phyloP scores from a whole-genome alignment of 2,113 vertebrate genomes.

The Emydocephalus ijimae region DNA sequence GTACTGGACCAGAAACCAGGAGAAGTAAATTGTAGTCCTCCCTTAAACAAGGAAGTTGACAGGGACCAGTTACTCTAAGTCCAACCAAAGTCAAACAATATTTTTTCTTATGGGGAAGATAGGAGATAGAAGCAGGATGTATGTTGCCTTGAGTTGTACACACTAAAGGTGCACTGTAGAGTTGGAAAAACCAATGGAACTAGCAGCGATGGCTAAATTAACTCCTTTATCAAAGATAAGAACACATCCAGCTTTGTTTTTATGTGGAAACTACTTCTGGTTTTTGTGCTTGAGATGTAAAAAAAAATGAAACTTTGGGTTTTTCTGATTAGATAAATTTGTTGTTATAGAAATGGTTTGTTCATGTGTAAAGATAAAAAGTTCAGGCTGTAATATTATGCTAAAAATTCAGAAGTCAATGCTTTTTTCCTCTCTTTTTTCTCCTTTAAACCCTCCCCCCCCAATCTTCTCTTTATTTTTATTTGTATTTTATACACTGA shows the following conservation, averaged over 20 bases:
- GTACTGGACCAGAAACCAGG: not conserved
- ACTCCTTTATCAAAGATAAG: not conserved
- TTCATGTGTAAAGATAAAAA: not conserved
- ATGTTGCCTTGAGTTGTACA: not conserved
- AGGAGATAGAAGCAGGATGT: not conserved
- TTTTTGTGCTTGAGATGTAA: not conserved
- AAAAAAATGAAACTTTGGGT: not conserved
- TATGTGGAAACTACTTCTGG: not conserved
- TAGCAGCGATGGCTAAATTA: not conserved
- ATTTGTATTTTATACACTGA: not conserved
- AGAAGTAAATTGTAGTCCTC: not conserved
- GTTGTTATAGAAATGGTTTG: not conserved
- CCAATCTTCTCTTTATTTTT: not conserved
- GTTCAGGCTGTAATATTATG: not conserved
- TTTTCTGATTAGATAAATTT: not conserved
- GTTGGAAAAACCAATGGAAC: not conserved
- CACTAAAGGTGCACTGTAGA: not conserved
- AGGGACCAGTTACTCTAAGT: not conserved
- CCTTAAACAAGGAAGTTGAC: not conserved
- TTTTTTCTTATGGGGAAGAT: not conserved
- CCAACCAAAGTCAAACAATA: not conserved
- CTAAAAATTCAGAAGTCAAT: not conserved
- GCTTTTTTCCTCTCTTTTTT: not conserved
- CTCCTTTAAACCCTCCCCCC: not conserved
- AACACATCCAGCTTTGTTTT: not conserved